Conservation (phyloP, 2,113 vertebrate species). For the Dendropsophus ebraccatus region DNA sequence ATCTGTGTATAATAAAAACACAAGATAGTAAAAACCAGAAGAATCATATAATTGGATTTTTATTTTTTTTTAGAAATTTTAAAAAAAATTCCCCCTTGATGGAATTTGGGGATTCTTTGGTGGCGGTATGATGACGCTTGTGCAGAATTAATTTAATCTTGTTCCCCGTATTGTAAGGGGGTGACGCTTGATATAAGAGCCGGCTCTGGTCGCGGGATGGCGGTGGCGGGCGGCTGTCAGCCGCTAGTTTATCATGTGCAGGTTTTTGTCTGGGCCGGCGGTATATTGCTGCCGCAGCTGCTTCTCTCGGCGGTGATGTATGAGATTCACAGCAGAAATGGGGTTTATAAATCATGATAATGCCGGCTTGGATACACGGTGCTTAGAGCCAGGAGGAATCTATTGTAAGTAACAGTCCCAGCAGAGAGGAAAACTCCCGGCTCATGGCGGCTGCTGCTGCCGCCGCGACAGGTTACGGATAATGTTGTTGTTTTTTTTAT, state of each 20-base stretch:
- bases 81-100: too few relatives aligned
- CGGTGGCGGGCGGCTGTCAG: slow-evolving; percentile 67
- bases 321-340: slow-evolving; percentile 77
- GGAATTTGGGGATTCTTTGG: too few relatives aligned
- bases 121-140: neutral
- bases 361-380: slow-evolving; percentile 77
- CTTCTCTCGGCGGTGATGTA: slow-evolving; percentile 81
- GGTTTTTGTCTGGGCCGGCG: slow-evolving; percentile 60
- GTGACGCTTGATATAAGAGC: neutral
- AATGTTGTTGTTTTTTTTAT: slow-evolving; percentile 64
- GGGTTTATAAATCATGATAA: slow-evolving; percentile 86
- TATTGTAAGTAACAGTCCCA: slow-evolving; percentile 78
- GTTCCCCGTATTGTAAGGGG: neutral
- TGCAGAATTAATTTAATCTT: neutral
- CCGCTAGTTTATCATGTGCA: slow-evolving; percentile 78
- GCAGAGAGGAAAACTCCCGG: slow-evolving; percentile 74
- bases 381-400: slow-evolving; percentile 81
- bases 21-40: too few relatives aligned
- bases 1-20: too few relatives aligned
- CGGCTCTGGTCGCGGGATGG: slow-evolving; percentile 64
- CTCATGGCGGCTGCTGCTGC: slow-evolving; percentile 64
- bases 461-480: slow-evolving; percentile 80
- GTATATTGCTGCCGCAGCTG: slow-evolving; percentile 74
- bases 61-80: too few relatives aligned
- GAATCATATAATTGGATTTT: too few relatives aligned